Evolutionary conservation across 2,797 vertebrate species (phyloP).

Genomic region (Protosalanx chinensis): DNA sequence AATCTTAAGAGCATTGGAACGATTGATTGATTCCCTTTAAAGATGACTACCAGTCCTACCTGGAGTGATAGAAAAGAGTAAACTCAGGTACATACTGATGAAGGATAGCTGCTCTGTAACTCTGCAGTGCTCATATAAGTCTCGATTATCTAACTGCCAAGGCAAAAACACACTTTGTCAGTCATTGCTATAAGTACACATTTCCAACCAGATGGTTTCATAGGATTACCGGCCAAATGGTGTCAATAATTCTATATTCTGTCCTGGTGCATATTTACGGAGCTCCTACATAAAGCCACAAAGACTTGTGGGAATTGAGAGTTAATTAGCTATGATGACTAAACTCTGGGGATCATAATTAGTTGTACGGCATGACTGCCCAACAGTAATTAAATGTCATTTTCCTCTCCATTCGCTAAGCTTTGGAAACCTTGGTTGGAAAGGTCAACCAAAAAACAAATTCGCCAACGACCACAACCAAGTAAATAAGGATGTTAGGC

Average conservation of each 20-base stretch:
- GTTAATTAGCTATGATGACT: conserved; percentile 93
- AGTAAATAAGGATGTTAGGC: conserved; percentile 4
- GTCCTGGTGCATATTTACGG: conserved; percentile 29
- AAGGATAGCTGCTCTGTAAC: neutral
- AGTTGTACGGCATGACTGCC: conserved; percentile 85
- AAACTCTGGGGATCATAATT: conserved; percentile 90
- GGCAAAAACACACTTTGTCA: neutral
- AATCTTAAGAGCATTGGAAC: neutral
- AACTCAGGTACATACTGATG: neutral
- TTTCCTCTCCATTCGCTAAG: conserved; percentile 68
- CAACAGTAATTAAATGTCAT: conserved; percentile 94
- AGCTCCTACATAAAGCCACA: conserved; percentile 51
- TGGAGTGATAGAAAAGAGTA: too few species aligned
- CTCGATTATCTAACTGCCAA: neutral
- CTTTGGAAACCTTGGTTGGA: conserved; percentile 49
- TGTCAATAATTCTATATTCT: conserved; percentile 55
- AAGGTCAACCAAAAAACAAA: conserved; percentile 40
- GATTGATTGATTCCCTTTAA: neutral
- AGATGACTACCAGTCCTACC: neutral
- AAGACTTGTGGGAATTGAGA: conserved; percentile 61
- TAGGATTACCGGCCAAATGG: conserved; percentile 53
- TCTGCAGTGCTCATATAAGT: neutral
- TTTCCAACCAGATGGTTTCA: conserved; percentile 60
- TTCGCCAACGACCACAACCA: conserved; percentile 26
- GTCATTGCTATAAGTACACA: conserved; percentile 20